A percentile compares a stretch with the other conserved stretches of the same genome.
Conservation (phyloP, 2,797 vertebrate genomes). For the Carcharodon carcharias region DNA sequence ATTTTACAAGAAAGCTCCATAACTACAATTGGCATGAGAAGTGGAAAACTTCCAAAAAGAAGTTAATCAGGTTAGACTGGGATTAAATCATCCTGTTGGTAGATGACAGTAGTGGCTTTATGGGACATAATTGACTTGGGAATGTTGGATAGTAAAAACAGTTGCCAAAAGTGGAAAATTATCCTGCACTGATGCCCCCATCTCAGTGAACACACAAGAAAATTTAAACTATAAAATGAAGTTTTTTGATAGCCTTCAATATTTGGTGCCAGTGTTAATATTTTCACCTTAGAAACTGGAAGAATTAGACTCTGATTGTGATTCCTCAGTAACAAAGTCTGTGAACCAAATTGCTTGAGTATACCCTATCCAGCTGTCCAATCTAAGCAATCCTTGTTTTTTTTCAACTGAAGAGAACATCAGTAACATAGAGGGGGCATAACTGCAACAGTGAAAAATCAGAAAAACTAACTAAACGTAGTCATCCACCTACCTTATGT, state of each 20-base stretch:
- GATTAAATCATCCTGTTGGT: not conserved
- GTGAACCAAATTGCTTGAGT: not conserved
- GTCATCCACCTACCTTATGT: conserved; percentile 70
- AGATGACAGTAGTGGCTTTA: not conserved
- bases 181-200: not conserved
- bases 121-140: not conserved
- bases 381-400: not conserved
- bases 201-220: not conserved
- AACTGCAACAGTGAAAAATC: not conserved
- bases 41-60: not conserved
- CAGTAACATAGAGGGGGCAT: not conserved
- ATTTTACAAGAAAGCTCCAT: not conserved
- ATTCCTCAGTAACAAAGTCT: not conserved
- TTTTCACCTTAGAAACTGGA: not conserved
- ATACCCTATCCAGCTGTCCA: not conserved
- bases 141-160: not conserved
- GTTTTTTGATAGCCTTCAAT: not conserved
- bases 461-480: not conserved
- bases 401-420: not conserved
- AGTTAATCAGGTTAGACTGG: not conserved
- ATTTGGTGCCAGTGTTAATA: not conserved
- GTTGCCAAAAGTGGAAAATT: not conserved
- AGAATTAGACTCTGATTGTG: not conserved
- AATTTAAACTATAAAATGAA: not conserved
- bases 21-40: not conserved